Evolutionary conservation across 2,113 vertebrate species (phyloP), one percentile per base, ranked within the genome.

Genomic region (Alexandromys fortis): DNA sequence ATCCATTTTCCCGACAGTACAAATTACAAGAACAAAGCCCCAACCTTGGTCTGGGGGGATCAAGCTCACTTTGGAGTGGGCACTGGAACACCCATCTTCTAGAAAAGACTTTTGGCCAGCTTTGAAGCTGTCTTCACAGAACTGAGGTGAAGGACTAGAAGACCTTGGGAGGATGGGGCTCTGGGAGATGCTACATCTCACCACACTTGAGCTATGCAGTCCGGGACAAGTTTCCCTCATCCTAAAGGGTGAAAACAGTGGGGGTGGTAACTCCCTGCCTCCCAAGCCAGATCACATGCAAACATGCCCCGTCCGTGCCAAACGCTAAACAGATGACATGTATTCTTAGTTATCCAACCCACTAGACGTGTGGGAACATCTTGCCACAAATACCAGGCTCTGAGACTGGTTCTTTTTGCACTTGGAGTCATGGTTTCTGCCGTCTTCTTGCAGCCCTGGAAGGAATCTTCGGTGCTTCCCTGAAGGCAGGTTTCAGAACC

Each of bases 311-410:
- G 0, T 1, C 11, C 0, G 10, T 73, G n/a, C 83, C 90, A 94
- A 68, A 63, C 47, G 3, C 87, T 76, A 88, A 95, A 94, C 86
- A 92, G 55, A 89, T 45, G 95, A 68, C 73, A 72, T 30, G 5
- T 10, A 17, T 35, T 16, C 73, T 86, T 58, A 78, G 55, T 78
- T 63, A 30, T 12, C 89, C 93, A 45, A 86, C 82, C 87, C 83
- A 35, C 70, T 1, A 73, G 65, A 12, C 0, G 0, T 24, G 91
- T 77, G 82, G 49, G 7, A 16, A 91, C 42, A 7, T 19, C 45
- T 33, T 30, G 76, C 85, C 75, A n/a, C 85, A 90, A 89, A 79
- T 0, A 90, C 58, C 55, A 61, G 85, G 30, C 88, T 76, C 9
- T 2, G 38, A 79, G 28, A 75, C 21, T 1, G 63, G 45, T 58